Base-by-base conservation (phyloP, 2,797 vertebrate genomes). In the Loriculus beryllinus region DNA sequence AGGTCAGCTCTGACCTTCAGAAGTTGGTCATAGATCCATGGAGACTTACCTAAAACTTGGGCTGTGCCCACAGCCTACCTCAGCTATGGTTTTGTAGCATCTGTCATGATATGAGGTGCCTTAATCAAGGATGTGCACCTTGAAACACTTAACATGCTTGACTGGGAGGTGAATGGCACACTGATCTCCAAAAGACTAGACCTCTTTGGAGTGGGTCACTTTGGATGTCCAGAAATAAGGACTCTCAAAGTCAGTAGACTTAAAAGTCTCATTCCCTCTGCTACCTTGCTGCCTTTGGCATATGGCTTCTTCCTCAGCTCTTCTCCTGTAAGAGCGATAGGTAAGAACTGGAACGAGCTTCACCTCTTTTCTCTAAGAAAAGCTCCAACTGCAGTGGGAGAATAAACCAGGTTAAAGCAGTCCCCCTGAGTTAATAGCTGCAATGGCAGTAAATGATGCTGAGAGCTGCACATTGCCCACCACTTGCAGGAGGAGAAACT, bases 81-180 rank as follows among this genome's bases (percentile, higher is more conserved):
- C 7, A 7, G 19, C 56, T 65, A 25, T 33, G 19, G 7, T 63
- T 90, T 82, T 74, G 25, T 26, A 70, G 59, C 43, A 37, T n/a
- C 63, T 62, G 0, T 15, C 0, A 1, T 74, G 88, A 31, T 18
- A 9, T 6, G 37, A 65, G n/a, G 10, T 72, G 33, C 49, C 33
- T 35, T 65, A 11, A 54, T 78, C 21, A 40, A 5, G 39, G 14
- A 26, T 42, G 16, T 39, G 37, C 17, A 25, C 14, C 21, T 52
- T 6, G 2, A 37, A 64, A 62, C 21, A 6, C 18, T 47, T 37
- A 42, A 52, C 0, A 2, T 18, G 16, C n/a, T 37, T 54, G n/a
- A 49, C 13, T 0, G 7, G 48, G 43, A 70, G 37, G 20, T 60
- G 23, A 33, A 23, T 62, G 74, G 23, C n/a, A 23, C 31, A 10